These are phyloP conservation scores for Gavia stellata DNA, from an alignment of 2,113 vertebrate species.

Conservation along the genomic window DNA sequence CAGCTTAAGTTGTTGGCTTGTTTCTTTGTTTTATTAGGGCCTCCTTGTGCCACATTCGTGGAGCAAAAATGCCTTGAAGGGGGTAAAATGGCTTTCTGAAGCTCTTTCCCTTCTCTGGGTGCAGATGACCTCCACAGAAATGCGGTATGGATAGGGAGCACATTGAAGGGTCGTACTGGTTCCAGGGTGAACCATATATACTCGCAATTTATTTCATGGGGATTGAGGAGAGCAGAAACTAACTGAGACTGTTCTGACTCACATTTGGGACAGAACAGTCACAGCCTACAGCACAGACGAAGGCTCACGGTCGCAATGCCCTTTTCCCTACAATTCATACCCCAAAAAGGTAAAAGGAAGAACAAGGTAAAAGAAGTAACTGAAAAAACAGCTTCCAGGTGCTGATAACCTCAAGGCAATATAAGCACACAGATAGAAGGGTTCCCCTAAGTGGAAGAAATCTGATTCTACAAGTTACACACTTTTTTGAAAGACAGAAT, in stretches of 20 bases:
- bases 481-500: neutral
- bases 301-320: neutral
- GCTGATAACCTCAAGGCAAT: neutral
- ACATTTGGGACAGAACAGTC: neutral
- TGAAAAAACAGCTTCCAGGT: neutral
- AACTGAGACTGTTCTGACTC: neutral
- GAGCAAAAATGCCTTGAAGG: neutral
- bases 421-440: fast-evolving
- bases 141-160: neutral
- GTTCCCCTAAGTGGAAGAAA: neutral
- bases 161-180: neutral
- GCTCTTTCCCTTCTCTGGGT: neutral
- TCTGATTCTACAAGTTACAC: neutral
- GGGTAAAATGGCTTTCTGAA: neutral
- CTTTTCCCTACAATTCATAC: neutral
- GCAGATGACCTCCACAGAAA: neutral
- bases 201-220: neutral
- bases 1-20: neutral
- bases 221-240: neutral
- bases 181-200: neutral
- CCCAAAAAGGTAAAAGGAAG: neutral
- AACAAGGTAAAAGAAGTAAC: neutral
- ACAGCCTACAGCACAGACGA: neutral
- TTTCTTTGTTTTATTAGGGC: neutral
- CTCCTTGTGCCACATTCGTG: neutral